A percentile compares a stretch with the other conserved stretches of the same genome.
These are phyloP conservation scores for Paramuricea clavata DNA, from an alignment of 92 coral and sea anemone species.

Conservation along the genomic window DNA sequence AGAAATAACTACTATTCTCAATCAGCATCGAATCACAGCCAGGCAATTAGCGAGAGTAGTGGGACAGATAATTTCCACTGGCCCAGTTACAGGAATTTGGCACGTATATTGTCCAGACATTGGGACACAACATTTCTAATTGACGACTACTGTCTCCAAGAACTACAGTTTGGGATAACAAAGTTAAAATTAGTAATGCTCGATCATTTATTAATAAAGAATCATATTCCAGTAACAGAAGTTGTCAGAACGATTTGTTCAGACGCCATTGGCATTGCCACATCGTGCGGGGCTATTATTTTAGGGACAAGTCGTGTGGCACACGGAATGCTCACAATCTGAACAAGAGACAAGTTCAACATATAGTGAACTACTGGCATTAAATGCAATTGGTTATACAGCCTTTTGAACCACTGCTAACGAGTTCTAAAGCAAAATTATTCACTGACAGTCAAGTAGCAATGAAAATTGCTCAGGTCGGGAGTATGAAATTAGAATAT, in stretches of 20 bases:
- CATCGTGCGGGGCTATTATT: constrained; percentile 16
- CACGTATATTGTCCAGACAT: constrained; percentile 53
- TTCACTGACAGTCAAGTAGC: constrained; percentile 50
- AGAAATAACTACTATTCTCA: not conserved
- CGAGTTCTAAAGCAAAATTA: not conserved
- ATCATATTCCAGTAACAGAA: not conserved
- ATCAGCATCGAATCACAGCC: not conserved
- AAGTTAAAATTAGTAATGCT: not conserved
- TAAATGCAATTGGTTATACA: constrained; percentile 1
- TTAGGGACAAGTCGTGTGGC: not conserved
- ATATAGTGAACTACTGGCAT: constrained; percentile 16
- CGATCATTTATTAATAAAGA: not conserved
- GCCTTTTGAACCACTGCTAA: constrained; percentile 18
- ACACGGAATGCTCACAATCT: not conserved
- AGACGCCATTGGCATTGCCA: constrained; percentile 27
- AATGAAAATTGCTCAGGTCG: constrained; percentile 14
- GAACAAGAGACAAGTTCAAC: constrained; percentile 29
- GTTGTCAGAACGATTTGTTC: not conserved
- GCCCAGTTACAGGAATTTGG: constrained; percentile 45
- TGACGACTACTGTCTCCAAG: constrained; percentile 38
- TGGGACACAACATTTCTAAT: constrained; percentile 41
- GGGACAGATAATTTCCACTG: constrained; percentile 47
- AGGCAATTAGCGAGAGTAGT: not conserved
- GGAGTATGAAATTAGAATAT: constrained; percentile 27
- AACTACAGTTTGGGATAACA: constrained; percentile 11